phyloP scores from a whole-genome alignment of 2,888 invertebrate species.

The Heliconius cydno region DNA sequence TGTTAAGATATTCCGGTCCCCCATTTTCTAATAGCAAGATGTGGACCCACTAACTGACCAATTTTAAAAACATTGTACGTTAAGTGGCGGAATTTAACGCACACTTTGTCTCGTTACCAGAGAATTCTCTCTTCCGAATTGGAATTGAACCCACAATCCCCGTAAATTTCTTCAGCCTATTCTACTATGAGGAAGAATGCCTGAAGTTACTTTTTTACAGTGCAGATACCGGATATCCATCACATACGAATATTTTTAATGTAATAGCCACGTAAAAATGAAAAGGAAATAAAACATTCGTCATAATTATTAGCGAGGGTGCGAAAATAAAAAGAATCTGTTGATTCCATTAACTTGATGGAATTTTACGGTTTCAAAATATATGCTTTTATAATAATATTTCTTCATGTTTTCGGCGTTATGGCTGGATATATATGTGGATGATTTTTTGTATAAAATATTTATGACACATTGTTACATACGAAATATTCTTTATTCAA shows the following conservation, averaged over 20 bases:
- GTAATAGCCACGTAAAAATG: neutral
- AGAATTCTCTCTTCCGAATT: neutral
- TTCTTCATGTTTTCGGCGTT: neutral
- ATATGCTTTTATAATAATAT: neutral
- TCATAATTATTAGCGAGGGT: conserved; percentile 12
- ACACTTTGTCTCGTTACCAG: neutral
- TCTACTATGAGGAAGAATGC: neutral
- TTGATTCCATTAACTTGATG: conserved; percentile 15
- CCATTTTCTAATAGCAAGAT: too few species aligned
- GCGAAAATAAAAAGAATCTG: conserved; percentile 7
- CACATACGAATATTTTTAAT: neutral
- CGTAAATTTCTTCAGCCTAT: neutral
- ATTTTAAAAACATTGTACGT: neutral
- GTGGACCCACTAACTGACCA: neutral
- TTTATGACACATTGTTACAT: neutral
- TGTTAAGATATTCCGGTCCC: too few species aligned
- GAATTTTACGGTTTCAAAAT: conserved; percentile 8
- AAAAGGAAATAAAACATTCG: conserved; percentile 11
- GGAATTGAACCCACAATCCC: neutral
- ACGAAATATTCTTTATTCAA: too few species aligned
- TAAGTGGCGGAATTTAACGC: neutral
- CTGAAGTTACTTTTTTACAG: neutral
- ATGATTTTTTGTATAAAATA: neutral
- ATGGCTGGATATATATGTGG: neutral
- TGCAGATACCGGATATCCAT: neutral